phyloP scores from a whole-genome alignment of 2,113 vertebrate genomes.

The Phyllostomus discolor region DNA sequence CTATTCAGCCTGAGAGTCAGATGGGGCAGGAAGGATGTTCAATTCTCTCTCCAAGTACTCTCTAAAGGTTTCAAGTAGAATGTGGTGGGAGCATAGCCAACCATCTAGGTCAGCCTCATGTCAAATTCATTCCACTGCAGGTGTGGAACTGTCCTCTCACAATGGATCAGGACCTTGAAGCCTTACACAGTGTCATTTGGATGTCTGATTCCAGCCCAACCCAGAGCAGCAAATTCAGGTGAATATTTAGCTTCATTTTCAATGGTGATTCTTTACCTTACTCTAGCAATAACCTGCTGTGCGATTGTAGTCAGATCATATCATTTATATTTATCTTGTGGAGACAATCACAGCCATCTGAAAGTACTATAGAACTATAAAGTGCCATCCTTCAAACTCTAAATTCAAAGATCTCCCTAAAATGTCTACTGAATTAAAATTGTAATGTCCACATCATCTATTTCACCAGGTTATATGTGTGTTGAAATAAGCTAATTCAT shows the following conservation, averaged over 20 bases:
- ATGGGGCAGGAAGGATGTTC: rapidly evolving
- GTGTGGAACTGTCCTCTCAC: background rate
- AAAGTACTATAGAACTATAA: background rate
- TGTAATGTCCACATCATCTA: background rate
- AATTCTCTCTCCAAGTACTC: background rate
- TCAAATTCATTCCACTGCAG: background rate
- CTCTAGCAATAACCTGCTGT: background rate
- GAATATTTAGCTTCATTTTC: background rate
- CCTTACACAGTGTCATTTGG: background rate
- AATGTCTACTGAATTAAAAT: background rate
- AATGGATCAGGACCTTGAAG: background rate
- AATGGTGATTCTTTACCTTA: background rate
- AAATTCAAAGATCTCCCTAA: background rate
- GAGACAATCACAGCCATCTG: background rate
- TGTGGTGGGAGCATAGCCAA: background rate
- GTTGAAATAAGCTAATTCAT: constrained; percentile 9
- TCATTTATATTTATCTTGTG: background rate
- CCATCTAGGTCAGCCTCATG: background rate
- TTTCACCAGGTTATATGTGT: background rate
- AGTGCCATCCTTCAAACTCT: background rate
- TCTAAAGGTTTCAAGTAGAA: background rate
- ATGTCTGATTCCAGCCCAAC: background rate
- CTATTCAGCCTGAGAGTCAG: background rate
- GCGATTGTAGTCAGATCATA: background rate
- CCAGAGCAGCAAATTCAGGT: background rate